Evolutionary conservation across 1,140 invertebrate genomes (phyloP), one percentile per base, ranked within the genome.

Genomic region (Dryas iulia): DNA sequence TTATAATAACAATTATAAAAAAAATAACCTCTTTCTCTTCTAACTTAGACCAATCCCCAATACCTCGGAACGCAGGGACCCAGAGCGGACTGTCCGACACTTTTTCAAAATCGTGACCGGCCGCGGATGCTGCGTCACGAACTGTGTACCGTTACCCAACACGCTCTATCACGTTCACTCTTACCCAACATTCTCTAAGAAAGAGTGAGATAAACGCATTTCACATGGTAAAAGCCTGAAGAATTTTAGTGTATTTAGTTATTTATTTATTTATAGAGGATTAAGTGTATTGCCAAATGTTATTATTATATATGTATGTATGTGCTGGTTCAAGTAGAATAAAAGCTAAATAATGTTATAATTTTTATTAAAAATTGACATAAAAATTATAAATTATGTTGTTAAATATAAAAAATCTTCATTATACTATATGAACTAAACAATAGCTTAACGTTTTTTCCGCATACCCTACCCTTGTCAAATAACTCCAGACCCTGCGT

Each of bases 91-190:
- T 71, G 79, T 77, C 82, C 83, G 75, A 87, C 86, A 89, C 87
- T 91, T 91, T 88, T 91, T 87, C 83, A 88, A 89, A 87, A 87
- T 89, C 87, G 87, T 91, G 87, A 91, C 87, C 81, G 73, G 82
- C 72, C 79, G 76, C 72, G 75, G 75, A 74, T 72, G 71, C 78
- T 72, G 66, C 77, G 81, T 89, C 88, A 90, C 88, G 88, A 90
- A 76, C 71, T 81, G 53, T 68, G 71, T 89, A 82, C 87, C 87
- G 87, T 89, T 90, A 90, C 66, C 72, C 69, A 66, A 80, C 72
- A 70, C 39, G 70, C 72, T 73, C 72, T 59, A 66, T 77, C 75
- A 73, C 79, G 18, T 78, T 86, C 77, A 66, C 85, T 74, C 80
- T 56, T 61, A 69, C 53, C 57, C 54, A 10, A 31, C 21, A 33